Evolutionary conservation across 1,140 invertebrate species (phyloP), one percentile per base, ranked within the genome.

Genomic region (Dreissena rostriformis): DNA sequence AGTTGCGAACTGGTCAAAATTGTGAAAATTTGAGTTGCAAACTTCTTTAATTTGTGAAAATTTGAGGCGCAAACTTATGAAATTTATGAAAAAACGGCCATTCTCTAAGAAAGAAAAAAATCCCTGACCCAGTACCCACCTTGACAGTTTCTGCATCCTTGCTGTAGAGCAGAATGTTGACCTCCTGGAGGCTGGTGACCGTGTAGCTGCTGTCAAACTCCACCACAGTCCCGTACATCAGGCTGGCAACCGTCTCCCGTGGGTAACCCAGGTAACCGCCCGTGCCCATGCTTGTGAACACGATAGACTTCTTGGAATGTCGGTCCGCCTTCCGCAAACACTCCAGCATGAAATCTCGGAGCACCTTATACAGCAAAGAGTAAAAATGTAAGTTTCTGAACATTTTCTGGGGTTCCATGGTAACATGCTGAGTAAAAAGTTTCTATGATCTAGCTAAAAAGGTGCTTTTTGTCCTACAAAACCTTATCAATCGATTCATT

Each of bases 241-340:
- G 63, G 22, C 78, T 71, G 11, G 79, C 74, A 8, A 86, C 86
- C 17, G 76, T 49, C 17, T 84, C 67, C 15, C 74, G 57, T 0
- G 82, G 82, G 70, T 86, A 86, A 19, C 67, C 63, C 7, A 87
- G 79, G 72, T 82, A 82, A 68, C 72, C 82, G 15, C 88, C 88
- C 17, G 88, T 87, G 17, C 86, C 87, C 65, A 90, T 82, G 5
- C 82, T 68, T 53, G 82, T 85, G 26, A 90, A 86, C 15, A 85
- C 86, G 19, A 90, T 74, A 22, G 82, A 76, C n/a, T 77, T 84
- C 67, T 77, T 80, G 24, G 68, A 65, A 53, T 85, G 78, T 11
- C 51, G 26, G 39, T 88, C 85, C 2, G 86, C 86, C 52, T 51
- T 61, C 19, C 65, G 52, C 15, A 90, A 67, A 74, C 85, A 87